A percentile compares a stretch with the other conserved stretches of the same genome.
These are phyloP conservation scores for Saturnia japonica DNA, from an alignment of 2,888 invertebrate genomes.

Conservation along the genomic window DNA sequence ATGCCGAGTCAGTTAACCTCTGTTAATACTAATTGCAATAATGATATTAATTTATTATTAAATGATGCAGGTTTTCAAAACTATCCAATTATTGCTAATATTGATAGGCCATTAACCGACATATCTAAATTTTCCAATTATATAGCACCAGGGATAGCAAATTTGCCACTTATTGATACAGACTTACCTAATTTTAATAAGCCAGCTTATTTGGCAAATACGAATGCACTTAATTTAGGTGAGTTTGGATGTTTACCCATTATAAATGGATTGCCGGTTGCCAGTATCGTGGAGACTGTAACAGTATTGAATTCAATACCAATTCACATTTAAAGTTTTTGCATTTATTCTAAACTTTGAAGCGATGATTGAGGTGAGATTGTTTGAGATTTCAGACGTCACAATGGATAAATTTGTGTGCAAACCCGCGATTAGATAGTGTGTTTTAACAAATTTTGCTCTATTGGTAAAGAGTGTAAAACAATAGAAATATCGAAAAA, in stretches of 20 bases:
- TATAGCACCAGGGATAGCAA: not conserved
- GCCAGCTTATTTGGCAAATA: constrained; percentile 5
- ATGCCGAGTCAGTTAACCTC: not conserved
- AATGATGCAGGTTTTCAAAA: not conserved
- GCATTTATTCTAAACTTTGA: not conserved
- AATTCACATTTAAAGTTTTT: not conserved
- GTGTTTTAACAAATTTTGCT: not conserved
- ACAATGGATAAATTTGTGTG: not conserved
- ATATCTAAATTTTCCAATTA: not conserved
- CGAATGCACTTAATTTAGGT: constrained; percentile 35
- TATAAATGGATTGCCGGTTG: constrained; percentile 50
- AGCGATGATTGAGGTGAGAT: not conserved
- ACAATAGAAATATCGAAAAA: no score
- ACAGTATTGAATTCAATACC: constrained; percentile 35
- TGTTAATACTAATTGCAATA: not conserved
- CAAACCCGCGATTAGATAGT: not conserved
- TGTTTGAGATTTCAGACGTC: not conserved
- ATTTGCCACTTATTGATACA: not conserved
- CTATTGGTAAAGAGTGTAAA: no score
- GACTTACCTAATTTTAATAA: not conserved
- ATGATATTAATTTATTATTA: not conserved
- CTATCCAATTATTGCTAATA: not conserved
- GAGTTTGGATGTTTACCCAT: constrained; percentile 42
- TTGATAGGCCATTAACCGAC: not conserved
- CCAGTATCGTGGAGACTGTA: constrained; percentile 47